phyloP scores from a whole-genome alignment of 1,140 invertebrate species.

The Ceratina calcarata region DNA sequence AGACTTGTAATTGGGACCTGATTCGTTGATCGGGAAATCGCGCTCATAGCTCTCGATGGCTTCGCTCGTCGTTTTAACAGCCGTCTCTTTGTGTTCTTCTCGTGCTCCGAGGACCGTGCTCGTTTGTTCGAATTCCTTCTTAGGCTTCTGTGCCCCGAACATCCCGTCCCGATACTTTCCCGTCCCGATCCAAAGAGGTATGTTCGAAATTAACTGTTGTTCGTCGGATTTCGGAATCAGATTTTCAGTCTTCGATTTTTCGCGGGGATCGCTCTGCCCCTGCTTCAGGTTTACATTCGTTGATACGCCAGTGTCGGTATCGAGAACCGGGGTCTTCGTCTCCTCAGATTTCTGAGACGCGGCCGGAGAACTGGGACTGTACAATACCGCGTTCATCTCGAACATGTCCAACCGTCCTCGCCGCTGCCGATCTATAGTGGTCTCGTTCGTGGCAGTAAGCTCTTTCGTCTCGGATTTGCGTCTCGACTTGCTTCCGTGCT shows the following conservation, averaged over 20 bases:
- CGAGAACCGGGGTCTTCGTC: background rate
- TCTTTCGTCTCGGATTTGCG: constrained; percentile 4
- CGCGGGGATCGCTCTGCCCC: too few species aligned
- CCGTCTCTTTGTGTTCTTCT: too few species aligned
- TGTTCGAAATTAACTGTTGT: too few species aligned
- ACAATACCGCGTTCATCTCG: constrained; percentile 59
- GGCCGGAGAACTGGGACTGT: constrained; percentile 75
- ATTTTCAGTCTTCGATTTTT: too few species aligned
- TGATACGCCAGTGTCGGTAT: background rate
- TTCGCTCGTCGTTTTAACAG: too few species aligned
- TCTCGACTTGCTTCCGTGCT: background rate
- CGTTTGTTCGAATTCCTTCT: constrained; percentile 13
- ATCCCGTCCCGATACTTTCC: too few species aligned
- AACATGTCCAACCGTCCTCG: constrained; percentile 40
- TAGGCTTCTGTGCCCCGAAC: background rate
- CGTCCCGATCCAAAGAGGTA: too few species aligned
- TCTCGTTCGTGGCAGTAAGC: constrained; percentile 4
- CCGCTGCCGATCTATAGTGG: constrained; percentile 3
- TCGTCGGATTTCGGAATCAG: too few species aligned
- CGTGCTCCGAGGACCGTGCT: background rate
- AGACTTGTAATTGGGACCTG: constrained; percentile 32
- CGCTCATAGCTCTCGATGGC: constrained; percentile 15
- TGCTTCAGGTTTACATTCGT: constrained; percentile 1
- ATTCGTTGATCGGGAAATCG: constrained; percentile 36
- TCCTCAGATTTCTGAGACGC: constrained; percentile 73